phyloP scores from a whole-genome alignment of 2,797 vertebrate species.

The Anas bernieri region DNA sequence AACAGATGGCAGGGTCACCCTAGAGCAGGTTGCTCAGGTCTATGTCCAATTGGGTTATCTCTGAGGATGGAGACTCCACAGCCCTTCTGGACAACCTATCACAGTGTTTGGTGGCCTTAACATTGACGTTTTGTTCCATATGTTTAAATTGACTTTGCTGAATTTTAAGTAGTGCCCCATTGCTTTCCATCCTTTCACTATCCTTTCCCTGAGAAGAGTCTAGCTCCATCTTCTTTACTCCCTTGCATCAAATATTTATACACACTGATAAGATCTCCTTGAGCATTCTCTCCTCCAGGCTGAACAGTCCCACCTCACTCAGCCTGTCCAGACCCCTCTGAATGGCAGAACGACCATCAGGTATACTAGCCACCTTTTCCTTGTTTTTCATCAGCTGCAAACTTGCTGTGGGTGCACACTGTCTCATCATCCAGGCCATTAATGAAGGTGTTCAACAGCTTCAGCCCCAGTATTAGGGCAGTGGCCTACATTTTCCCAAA shows the following conservation, averaged over 20 bases:
- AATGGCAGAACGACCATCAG: neutral
- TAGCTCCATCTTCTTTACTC: neutral
- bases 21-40: neutral
- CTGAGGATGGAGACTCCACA: neutral
- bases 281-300: neutral
- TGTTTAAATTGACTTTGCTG: neutral
- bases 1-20: neutral
- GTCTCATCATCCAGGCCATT: neutral
- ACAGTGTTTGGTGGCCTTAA: neutral
- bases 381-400: neutral
- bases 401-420: neutral
- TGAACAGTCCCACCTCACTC: neutral
- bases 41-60: neutral
- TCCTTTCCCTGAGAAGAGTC: neutral
- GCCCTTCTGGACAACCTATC: neutral
- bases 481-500: neutral
- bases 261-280: neutral
- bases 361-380: neutral
- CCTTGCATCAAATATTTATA: neutral
- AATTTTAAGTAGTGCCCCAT: neutral
- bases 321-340: neutral
- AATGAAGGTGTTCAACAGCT: neutral
- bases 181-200: neutral
- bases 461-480: neutral
- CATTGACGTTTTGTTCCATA: neutral